Conservation (phyloP, 1,140 invertebrate species). For the Druon quercuslanigerum region DNA sequence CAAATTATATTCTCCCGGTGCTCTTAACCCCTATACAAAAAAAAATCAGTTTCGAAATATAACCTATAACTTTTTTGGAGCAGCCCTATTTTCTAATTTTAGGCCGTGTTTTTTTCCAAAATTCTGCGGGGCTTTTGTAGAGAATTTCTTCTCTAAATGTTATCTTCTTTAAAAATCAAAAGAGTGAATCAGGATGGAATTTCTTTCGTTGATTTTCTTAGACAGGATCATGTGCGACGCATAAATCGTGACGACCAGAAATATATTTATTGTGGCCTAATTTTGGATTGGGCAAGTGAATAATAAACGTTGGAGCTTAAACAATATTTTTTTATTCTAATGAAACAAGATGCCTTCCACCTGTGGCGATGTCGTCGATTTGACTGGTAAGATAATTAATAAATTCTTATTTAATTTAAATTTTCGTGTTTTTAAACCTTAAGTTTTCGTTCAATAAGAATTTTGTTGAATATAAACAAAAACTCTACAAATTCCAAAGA, state of each 20-base stretch:
- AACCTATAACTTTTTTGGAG: not conserved
- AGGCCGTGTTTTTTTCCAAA: not conserved
- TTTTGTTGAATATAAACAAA: not conserved
- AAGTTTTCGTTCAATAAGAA: no score
- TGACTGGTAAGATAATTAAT: slow-evolving; percentile 55
- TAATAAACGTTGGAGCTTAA: slow-evolving; percentile 28
- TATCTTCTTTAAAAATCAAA: not conserved
- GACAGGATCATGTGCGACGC: not conserved
- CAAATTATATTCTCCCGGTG: not conserved
- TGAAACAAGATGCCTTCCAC: slow-evolving; percentile 66
- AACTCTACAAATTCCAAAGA: no score
- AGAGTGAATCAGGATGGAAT: slow-evolving; percentile 17
- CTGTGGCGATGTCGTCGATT: slow-evolving; percentile 64
- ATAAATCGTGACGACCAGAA: not conserved
- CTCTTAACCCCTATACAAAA: not conserved
- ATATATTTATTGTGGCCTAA: slow-evolving; percentile 35
- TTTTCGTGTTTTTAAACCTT: not conserved
- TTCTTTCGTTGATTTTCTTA: slow-evolving; percentile 41
- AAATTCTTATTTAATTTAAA: not conserved
- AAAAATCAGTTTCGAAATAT: not conserved
- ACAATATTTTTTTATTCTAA: slow-evolving; percentile 23
- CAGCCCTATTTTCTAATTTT: not conserved
- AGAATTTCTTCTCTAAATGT: not conserved
- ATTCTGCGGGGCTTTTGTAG: not conserved
- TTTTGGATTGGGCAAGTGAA: slow-evolving; percentile 34